These are phyloP conservation scores for Neoscelio sp. DNA, from an alignment of 2,888 invertebrate genomes.

Conservation along the genomic window DNA sequence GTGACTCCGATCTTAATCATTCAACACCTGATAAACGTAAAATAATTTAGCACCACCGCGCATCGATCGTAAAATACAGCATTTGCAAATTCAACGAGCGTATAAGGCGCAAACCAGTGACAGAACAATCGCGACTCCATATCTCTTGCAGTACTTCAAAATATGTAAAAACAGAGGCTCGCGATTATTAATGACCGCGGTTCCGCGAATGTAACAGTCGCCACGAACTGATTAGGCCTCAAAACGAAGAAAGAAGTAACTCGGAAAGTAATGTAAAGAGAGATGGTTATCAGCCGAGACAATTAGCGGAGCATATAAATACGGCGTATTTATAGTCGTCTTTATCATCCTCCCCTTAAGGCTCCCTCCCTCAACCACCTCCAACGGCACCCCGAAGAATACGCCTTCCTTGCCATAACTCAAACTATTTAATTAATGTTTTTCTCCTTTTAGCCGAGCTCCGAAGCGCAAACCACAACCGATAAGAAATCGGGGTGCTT, in stretches of 20 bases:
- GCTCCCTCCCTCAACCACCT: constrained; percentile 47
- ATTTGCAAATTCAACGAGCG: constrained; percentile 36
- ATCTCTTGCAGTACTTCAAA: constrained; percentile 47
- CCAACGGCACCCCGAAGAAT: constrained; percentile 59
- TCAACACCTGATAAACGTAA: constrained; percentile 32
- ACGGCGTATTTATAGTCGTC: constrained; percentile 80
- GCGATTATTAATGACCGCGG: constrained; percentile 67
- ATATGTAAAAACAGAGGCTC: constrained; percentile 57
- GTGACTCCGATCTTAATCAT: constrained; percentile 20
- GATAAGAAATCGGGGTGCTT: constrained; percentile 69
- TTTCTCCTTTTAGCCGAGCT: constrained; percentile 70
- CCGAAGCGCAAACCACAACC: constrained; percentile 65
- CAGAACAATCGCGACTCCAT: constrained; percentile 58
- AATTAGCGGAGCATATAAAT: constrained; percentile 82
- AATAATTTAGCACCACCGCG: too few species aligned
- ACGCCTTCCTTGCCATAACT: constrained; percentile 72
- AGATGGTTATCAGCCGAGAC: constrained; percentile 81
- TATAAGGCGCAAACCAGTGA: constrained; percentile 38
- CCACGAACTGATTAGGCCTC: constrained; percentile 67
- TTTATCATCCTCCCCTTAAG: constrained; percentile 75
- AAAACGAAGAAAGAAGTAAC: constrained; percentile 71
- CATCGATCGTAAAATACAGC: too few species aligned
- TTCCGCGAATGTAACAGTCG: constrained; percentile 68
- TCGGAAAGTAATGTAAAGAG: constrained; percentile 78
- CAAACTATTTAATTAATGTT: constrained; percentile 80